Evolutionary conservation across 2,113 vertebrate genomes (phyloP).

Genomic region (Gyps fulvus): DNA sequence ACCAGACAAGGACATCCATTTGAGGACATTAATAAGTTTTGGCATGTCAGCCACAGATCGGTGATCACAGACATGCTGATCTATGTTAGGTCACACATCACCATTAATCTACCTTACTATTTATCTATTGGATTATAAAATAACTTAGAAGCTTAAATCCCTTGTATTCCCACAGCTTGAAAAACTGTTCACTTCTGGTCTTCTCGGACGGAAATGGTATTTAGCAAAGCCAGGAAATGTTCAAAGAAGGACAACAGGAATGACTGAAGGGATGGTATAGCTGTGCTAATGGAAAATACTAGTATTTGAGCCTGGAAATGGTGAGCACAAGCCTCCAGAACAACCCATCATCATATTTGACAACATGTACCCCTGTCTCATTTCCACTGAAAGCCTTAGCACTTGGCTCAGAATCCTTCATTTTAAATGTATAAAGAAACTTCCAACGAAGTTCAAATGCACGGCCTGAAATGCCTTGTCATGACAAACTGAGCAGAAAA

Average conservation of each 20-base stretch:
- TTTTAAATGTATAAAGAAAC: neutral
- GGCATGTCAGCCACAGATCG: fast-evolving
- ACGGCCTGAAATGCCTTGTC: neutral
- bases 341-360: neutral
- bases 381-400: neutral
- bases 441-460: neutral
- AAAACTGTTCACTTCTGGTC: neutral
- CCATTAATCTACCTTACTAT: neutral
- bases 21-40: neutral
- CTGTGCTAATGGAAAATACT: neutral
- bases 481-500: conserved; percentile 6
- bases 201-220: neutral
- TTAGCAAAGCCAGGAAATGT: neutral
- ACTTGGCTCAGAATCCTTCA: neutral
- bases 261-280: neutral
- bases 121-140: neutral
- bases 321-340: neutral
- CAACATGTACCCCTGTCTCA: neutral
- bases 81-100: neutral
- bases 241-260: neutral
- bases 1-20: neutral
- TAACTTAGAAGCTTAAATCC: neutral
- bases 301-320: neutral
- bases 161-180: neutral
- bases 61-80: neutral